These are phyloP conservation scores for Procambarus clarkii DNA, from an alignment of 1,140 invertebrate species.

Conservation along the genomic window DNA sequence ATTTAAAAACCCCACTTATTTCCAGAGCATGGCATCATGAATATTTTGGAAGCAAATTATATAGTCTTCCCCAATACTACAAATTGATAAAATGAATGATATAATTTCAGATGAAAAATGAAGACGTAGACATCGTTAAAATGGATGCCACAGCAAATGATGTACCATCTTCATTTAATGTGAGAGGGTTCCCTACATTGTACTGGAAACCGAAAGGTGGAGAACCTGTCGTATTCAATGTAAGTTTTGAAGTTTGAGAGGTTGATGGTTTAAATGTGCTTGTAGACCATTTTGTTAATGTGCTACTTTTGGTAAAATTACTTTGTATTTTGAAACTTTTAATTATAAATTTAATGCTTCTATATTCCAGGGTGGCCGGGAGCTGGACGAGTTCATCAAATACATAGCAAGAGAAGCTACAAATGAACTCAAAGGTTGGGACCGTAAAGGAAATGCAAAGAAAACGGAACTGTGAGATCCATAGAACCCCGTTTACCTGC, in stretches of 20 bases:
- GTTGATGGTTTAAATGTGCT: too few relatives aligned
- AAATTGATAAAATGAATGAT: too few relatives aligned
- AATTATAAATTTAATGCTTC: background rate
- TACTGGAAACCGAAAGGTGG: constrained; percentile 94
- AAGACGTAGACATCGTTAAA: constrained; percentile 95
- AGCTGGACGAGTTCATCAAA: constrained; percentile 96
- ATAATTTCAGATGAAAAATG: constrained; percentile 83
- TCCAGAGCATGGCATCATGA: too few relatives aligned
- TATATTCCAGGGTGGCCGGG: constrained; percentile 87
- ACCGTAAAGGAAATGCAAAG: constrained; percentile 87
- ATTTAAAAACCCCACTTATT: too few relatives aligned
- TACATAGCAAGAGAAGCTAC: constrained; percentile 96
- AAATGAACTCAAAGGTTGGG: constrained; percentile 90
- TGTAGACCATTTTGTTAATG: too few relatives aligned
- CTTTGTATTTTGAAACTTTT: too few relatives aligned
- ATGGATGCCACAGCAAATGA: constrained; percentile 99
- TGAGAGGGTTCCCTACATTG: constrained; percentile 97
- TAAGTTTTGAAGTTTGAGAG: constrained; percentile 74
- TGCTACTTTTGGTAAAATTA: too few relatives aligned
- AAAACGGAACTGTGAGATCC: constrained; percentile 81
- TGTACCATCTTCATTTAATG: constrained; percentile 93
- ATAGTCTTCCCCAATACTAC: too few relatives aligned
- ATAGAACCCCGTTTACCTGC: background rate
- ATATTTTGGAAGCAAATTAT: too few relatives aligned
- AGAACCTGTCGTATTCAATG: constrained; percentile 94